Evolutionary conservation across 2,888 invertebrate species (phyloP).

Genomic region (Salticus scenicus): DNA sequence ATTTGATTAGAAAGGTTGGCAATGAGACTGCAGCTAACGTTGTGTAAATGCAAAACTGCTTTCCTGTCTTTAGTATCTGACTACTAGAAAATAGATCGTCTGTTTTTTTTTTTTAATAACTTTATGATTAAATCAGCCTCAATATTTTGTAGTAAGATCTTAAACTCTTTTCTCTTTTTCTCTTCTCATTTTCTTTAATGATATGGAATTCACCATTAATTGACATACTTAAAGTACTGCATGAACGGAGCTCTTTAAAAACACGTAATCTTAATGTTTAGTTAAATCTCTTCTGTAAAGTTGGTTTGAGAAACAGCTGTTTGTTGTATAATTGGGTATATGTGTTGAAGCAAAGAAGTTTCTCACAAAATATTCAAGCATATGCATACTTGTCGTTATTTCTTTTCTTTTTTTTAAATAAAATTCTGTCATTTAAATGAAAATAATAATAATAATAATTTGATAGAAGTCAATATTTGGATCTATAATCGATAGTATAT

Average conservation of each 20-base stretch:
- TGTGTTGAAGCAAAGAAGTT: no score
- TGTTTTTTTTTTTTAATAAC: neutral
- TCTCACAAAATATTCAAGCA: no score
- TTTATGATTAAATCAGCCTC: neutral
- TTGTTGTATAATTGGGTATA: no score
- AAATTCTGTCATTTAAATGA: neutral
- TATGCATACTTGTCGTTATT: neutral
- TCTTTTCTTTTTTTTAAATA: neutral
- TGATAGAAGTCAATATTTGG: neutral
- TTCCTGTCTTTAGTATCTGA: neutral
- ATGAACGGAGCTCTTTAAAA: neutral
- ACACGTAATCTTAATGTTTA: conserved; percentile 1
- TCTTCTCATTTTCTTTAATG: neutral
- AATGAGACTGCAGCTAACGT: conserved; percentile 39
- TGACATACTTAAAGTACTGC: neutral
- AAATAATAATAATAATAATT: neutral
- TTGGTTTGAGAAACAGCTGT: neutral
- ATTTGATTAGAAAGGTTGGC: conserved; percentile 21
- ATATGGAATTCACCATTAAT: neutral
- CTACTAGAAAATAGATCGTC: neutral
- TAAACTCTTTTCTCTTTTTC: no score
- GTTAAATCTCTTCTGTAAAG: neutral
- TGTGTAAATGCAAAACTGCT: conserved; percentile 55
- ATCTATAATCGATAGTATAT: neutral
- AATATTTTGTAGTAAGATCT: neutral